Base-by-base conservation (phyloP, 2,888 invertebrate genomes). In the Phanerotoma sp. region DNA sequence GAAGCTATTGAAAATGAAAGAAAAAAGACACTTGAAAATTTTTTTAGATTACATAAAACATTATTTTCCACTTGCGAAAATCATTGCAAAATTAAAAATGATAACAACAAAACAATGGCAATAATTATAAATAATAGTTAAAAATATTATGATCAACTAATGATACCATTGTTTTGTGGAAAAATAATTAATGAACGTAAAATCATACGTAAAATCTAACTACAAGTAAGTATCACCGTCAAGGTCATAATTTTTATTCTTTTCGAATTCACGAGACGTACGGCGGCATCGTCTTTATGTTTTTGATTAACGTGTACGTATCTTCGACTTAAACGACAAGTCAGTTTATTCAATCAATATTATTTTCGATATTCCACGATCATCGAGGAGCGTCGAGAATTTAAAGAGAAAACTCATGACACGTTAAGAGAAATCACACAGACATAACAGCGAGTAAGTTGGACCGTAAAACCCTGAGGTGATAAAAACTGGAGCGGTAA, bases 401-500 rank as follows among this genome's bases (percentile, higher is more conserved):
- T 44, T 30, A 20, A 25, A 22, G 10, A 25, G 10, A 42, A 13
- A 7, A 21, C 21, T 42, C 15, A 13, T 25, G n/a, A n/a, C 16
- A 13, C n/a, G n/a, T n/a, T n/a, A 25, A 25, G 25, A 25, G 25
- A 25, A 25, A 33, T 45, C n/a, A n/a, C n/a, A n/a, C 1, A 13
- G 18, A 16, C n/a, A 32, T 45, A 45, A 11, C 11, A n/a, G n/a
- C n/a, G n/a, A n/a, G n/a, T n/a, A 20, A 33, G 5, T 9, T 28
- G 21, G 16, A n/a, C 11, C 15, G 20, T 13, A 7, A 33, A 18
- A 18, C 10, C 47, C 11, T 11, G 47, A 47, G 37, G 37, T 47
- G 37, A 47, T 47, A 47, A 47, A 47, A 47, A 47, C 35, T 47
- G 25, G 47, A 37, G 37, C 47, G 16, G 28, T 33, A 16, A 47